Base-by-base conservation (phyloP, 1,140 invertebrate species). In the Cyrtorhinus lividipennis region DNA sequence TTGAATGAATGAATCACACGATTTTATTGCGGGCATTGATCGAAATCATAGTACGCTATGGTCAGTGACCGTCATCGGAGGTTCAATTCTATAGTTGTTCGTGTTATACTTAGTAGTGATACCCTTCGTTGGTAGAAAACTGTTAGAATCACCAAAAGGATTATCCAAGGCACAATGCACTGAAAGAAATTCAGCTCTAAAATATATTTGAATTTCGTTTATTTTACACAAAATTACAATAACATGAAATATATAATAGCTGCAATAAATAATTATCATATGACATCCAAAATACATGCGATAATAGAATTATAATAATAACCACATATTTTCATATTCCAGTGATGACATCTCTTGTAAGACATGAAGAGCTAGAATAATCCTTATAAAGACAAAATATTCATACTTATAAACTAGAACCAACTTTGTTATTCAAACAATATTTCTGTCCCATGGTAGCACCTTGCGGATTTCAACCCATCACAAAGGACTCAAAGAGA, bases 161-260 rank as follows among this genome's bases (percentile, higher is more conserved):
- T n/a, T n/a, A n/a, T n/a, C n/a, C n/a, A n/a, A n/a, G n/a, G n/a
- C n/a, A n/a, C n/a, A n/a, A n/a, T n/a, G n/a, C n/a, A n/a, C n/a
- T n/a, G n/a, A 44, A 44, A 10, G 8, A 53, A 12, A 53, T 53
- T 10, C 48, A 10, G 20, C 20, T 53, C 48, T 53, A 20, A 20
- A 53, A 20, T 53, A 53, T 53, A 53, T 8, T n/a, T 53, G 20
- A 53, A 5, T 22, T 53, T 53, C 20, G 20, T 53, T 13, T 53
- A 53, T 53, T 53, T 53, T 53, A 10, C 48, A 53, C 48, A 53
- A 53, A 53, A 53, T 8, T 53, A 53, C 48, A 53, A 10, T 53
- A 53, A 53, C 48, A 53, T 53, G 48, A 53, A 53, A 20, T 15
- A 22, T 53, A 53, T 8, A 8, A 53, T 53, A 53, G 48, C 18